Percentiles rank a stretch among this genome's conserved stretches.
These are phyloP conservation scores for Chroicocephalus ridibundus DNA, from an alignment of 2,113 vertebrate genomes.

Conservation along the genomic window DNA sequence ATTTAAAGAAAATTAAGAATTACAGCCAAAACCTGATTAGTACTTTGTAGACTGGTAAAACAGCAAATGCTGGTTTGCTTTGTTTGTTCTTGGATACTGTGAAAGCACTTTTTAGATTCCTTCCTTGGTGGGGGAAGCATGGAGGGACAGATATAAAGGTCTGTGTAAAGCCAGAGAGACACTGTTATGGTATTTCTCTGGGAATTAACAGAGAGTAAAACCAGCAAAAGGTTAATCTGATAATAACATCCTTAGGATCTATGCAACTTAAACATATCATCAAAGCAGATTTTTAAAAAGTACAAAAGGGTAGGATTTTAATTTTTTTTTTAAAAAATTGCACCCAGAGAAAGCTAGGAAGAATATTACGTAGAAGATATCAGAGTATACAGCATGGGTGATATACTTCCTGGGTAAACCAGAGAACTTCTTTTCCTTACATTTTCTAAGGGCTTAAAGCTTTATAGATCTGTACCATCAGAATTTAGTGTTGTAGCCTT, in stretches of 20 bases:
- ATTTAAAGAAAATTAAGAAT: neutral
- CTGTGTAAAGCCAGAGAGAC: neutral
- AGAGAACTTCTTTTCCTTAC: neutral
- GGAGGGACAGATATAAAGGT: neutral
- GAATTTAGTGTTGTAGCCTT: neutral
- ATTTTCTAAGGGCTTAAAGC: neutral
- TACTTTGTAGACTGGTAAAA: neutral
- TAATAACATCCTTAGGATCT: neutral
- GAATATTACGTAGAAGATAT: neutral
- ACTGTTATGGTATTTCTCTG: neutral
- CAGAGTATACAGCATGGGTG: rapidly evolving
- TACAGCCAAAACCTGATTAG: neutral
- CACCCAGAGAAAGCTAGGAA: neutral
- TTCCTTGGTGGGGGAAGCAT: neutral
- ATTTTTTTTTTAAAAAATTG: neutral
- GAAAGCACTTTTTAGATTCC: neutral
- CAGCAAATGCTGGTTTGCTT: neutral
- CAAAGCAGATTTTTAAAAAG: neutral
- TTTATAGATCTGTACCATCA: neutral
- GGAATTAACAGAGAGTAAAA: constrained; percentile 5
- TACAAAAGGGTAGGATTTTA: neutral
- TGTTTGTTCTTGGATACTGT: neutral
- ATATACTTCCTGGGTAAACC: neutral
- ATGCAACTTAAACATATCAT: neutral
- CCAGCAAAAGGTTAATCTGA: neutral